Evolutionary conservation across 2,113 vertebrate species (phyloP).

Genomic region (Pagrus major): DNA sequence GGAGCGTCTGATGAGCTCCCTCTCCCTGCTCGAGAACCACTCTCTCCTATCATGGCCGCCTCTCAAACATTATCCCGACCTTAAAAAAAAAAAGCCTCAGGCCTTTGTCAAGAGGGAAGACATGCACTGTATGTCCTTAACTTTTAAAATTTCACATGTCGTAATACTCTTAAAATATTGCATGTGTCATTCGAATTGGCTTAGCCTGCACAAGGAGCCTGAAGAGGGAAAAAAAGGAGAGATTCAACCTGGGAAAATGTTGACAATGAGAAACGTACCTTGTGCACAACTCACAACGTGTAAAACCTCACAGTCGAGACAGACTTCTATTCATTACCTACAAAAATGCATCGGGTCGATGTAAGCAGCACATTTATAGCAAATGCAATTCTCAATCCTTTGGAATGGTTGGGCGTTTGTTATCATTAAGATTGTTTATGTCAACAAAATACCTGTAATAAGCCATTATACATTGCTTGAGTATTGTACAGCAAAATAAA

Average conservation of each 20-base stretch:
- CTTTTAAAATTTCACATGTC: slow-evolving; percentile 9
- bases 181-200: slow-evolving; percentile 56
- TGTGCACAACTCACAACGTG: slow-evolving; percentile 78
- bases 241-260: slow-evolving; percentile 53
- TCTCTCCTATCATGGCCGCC: slow-evolving; percentile 55
- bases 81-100: slow-evolving; percentile 22
- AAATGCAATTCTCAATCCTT: slow-evolving; percentile 83
- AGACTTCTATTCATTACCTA: slow-evolving; percentile 73
- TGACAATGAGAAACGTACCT: slow-evolving; percentile 79
- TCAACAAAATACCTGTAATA: slow-evolving; percentile 70
- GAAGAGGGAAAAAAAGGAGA: slow-evolving; percentile 56
- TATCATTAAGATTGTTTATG: slow-evolving; percentile 73
- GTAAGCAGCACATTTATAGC: slow-evolving; percentile 84
- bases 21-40: slow-evolving; percentile 40
- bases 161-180: slow-evolving; percentile 32
- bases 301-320: slow-evolving; percentile 80
- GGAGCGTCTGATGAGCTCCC: slow-evolving; percentile 27
- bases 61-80: slow-evolving; percentile 30
- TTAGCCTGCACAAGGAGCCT: slow-evolving; percentile 42
- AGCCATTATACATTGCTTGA: slow-evolving; percentile 77
- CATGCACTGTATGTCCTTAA: slow-evolving; percentile 33
- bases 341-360: slow-evolving; percentile 78
- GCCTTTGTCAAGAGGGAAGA: slow-evolving; percentile 44
- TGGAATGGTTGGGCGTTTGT: slow-evolving; percentile 83
- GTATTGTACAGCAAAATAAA: slow-evolving; percentile 75